Evolutionary conservation across 2,888 invertebrate genomes (phyloP), one percentile per base, ranked within the genome.

Genomic region (Melanostoma mellinum): DNA sequence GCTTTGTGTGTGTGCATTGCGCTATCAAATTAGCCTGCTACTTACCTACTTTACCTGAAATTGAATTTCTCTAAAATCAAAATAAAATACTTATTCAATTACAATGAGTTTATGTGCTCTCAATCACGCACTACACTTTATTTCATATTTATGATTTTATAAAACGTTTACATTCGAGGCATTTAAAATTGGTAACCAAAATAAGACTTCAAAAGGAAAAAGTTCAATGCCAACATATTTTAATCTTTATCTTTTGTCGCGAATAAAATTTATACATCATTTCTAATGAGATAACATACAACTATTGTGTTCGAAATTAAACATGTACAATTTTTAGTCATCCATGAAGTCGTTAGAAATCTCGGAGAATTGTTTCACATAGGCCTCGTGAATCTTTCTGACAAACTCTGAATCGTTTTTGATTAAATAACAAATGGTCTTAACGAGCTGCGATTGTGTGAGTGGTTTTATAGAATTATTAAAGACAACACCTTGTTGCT

Each of bases 401-500:
- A 97, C 94, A 92, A 98, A 98, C 86, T 96, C 96, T 40, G 95
- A 93, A 91, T 98, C 97, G 91, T 96, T 96, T 92, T 96, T 95
- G 75, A 98, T 92, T 75, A 98, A 93, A 92, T 97, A 96, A 87
- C 95, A 94, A 89, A 98, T 94, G 36, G 98, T 97, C 92, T 98
- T 97, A 42, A 96, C 94, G 80, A 98, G 93, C 90, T 98, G 98
- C 89, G 96, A 96, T 90, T 95, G 95, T 53, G 97, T 97, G 63
- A 98, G 93, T 10, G 97, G 96, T 90, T 96, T 85, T 2, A 85
- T 48, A 4, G 77, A 48, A 20, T 71, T 75, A 76, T 52, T 73
- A 67, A 46, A 38, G 68, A 79, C 53, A 33, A 20, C 20, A 20
- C 20, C 20, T 20, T 20, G 20, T 20, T 20, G 20, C 20, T 20